These are phyloP conservation scores for Paratrypauchen microcephalus DNA, from an alignment of 2,797 vertebrate genomes.

Conservation along the genomic window DNA sequence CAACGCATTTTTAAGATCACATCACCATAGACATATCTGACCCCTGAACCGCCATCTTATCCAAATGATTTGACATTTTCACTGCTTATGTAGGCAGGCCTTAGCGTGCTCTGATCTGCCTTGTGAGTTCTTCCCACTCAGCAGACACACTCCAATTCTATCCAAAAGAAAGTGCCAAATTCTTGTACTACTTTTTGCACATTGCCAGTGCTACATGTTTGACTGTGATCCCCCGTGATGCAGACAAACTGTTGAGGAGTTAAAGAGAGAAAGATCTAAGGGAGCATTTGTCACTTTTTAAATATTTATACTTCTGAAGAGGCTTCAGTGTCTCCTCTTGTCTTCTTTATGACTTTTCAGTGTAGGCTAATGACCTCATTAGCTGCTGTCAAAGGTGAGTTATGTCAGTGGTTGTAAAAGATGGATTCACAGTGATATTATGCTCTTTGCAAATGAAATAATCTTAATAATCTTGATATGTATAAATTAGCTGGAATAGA, in stretches of 20 bases:
- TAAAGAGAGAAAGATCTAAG: slow-evolving; percentile 18
- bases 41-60: neutral
- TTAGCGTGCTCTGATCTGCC: slow-evolving; percentile 44
- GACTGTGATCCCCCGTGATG: slow-evolving; percentile 25
- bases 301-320: slow-evolving; percentile 8
- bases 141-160: slow-evolving; percentile 39
- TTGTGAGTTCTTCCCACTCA: slow-evolving; percentile 41
- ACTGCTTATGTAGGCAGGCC: slow-evolving; percentile 41
- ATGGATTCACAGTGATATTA: neutral
- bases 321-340: slow-evolving; percentile 10
- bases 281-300: slow-evolving; percentile 15
- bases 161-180: slow-evolving; percentile 38
- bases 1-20: slow-evolving; percentile 10
- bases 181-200: slow-evolving; percentile 18
- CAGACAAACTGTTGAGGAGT: slow-evolving; percentile 22
- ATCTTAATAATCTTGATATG: neutral
- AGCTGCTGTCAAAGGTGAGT: slow-evolving; percentile 3
- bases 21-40: neutral
- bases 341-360: slow-evolving; percentile 14
- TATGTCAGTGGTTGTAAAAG: slow-evolving; percentile 12
- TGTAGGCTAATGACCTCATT: slow-evolving; percentile 22
- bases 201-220: slow-evolving; percentile 7
- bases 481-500: neutral
- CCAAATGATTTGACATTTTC: slow-evolving; percentile 9
- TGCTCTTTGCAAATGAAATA: neutral